Evolutionary conservation across 1,140 invertebrate genomes (phyloP), one percentile per base, ranked within the genome.

Genomic region (Ylistrum balloti): DNA sequence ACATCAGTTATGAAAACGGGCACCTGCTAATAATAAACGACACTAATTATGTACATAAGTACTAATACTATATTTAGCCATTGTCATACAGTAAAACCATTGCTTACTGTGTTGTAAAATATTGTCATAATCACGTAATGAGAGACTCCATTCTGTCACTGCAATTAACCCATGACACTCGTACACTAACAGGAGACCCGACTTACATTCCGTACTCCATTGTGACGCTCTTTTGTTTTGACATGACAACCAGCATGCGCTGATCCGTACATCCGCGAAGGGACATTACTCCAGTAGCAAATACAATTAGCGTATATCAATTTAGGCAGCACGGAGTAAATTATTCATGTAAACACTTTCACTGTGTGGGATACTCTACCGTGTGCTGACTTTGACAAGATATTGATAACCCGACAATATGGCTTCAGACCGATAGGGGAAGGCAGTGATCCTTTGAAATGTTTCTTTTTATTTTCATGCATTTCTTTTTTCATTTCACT

Each of bases 151-250:
- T 28, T 5, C 56, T 74, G 56, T 28, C 56, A 28, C 22, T 28
- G 56, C 17, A 28, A 74, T 74, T 74, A 74, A 28, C 22, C 56
- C 56, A 74, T 28, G 56, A 74, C 56, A 74, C 56, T 28, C 56
- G 13, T 74, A n/a, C 56, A 7, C 28, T 28, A 3, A 74, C 56
- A 28, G 15, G n/a, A 74, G n/a, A n/a, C 9, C 56, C 28, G 56
- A 3, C 17, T 28, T 74, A 28, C 22, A 74, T 28, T n/a, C 56
- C 56, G 56, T 74, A 5, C 56, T 74, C 56, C 56, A 74, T 74
- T 74, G 56, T 74, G 56, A 74, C 56, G 56, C 56, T 74, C 56
- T 74, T 74, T 74, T 74, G 56, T 74, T 74, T 74, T 74, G 56
- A 74, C 56, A n/a, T 74, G 56, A 74, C 56, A 74, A 74, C 56